Evolutionary conservation across 2,797 vertebrate species (phyloP), one percentile per base, ranked within the genome.

Genomic region (Dicrostonyx torquatus): DNA sequence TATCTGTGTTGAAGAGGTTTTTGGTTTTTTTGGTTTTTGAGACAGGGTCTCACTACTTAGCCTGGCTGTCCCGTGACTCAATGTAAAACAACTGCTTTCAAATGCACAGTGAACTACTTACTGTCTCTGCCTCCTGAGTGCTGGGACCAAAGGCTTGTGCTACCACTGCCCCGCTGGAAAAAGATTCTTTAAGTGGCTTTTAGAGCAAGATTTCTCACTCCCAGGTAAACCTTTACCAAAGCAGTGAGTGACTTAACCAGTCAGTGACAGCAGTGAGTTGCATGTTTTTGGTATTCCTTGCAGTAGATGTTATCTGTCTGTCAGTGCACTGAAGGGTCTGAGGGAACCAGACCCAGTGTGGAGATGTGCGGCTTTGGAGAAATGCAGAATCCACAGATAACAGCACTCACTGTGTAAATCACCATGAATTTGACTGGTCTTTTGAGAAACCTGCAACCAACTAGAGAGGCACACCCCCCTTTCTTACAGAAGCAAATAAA

Each of bases 211-310:
- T 50, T 37, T 85, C n/a, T 48, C 80, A 34, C 43, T 64, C 37
- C 62, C n/a, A 53, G 68, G n/a, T 40, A 58, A 43, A 6, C 45
- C 37, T 94, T 90, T 87, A 77, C 43, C 50, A 48, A 40, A 73
- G 43, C 22, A 18, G 40, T 72, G 87, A 53, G 31, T 77, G 80
- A 24, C 72, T 91, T 37, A 66, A 66, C 1, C 60, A 76, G 31
- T 75, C 90, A 89, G 2, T 90, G 93, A 75, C 73, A 5, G 4
- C 91, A 94, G 78, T 87, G 64, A 64, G n/a, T 62, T 86, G 80
- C 22, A 66, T 58, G 7, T 14, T 6, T 34, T 66, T 12, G 14
- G 50, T 91, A 6, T n/a, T 18, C 31, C 91, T 72, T 68, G 75
- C 11, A 45, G 89, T 84, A 64, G 77, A 40, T 82, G 6, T 24